A percentile compares a stretch with the other conserved stretches of the same genome.
phyloP scores from a whole-genome alignment of 1,140 invertebrate species.

The Riptortus pedestris region DNA sequence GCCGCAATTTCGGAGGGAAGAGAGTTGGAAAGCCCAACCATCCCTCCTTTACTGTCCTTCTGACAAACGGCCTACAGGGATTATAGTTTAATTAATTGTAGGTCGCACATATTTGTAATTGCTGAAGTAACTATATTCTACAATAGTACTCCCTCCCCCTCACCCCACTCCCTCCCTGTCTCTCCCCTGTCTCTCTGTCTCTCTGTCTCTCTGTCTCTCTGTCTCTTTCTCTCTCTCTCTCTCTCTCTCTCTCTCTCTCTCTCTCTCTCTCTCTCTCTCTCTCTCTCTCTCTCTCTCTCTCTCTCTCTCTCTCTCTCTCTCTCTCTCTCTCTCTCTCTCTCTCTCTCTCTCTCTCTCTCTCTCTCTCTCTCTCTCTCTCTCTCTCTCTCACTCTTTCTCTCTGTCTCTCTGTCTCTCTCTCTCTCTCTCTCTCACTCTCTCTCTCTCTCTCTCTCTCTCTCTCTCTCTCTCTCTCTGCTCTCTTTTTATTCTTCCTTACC shows the following conservation, averaged over 20 bases:
- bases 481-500: not conserved
- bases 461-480: conserved; percentile 16
- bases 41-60: too few species aligned
- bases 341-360: not conserved
- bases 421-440: not conserved
- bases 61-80: not conserved
- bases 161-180: not conserved
- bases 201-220: not conserved
- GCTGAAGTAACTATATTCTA: not conserved
- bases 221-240: not conserved
- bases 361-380: not conserved
- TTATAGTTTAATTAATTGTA: not conserved
- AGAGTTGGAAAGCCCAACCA: too few species aligned
- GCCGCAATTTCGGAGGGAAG: too few species aligned
- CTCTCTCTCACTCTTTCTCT: not conserved
- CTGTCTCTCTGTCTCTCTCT: not conserved
- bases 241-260: not conserved
- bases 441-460: conserved; percentile 14
- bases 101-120: not conserved
- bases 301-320: conserved; percentile 16
- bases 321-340: conserved; percentile 14
- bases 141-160: not conserved
- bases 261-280: not conserved
- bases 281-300: not conserved
- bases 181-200: not conserved